phyloP scores from a whole-genome alignment of 2,113 vertebrate genomes.

The Ageneiosus marmoratus region DNA sequence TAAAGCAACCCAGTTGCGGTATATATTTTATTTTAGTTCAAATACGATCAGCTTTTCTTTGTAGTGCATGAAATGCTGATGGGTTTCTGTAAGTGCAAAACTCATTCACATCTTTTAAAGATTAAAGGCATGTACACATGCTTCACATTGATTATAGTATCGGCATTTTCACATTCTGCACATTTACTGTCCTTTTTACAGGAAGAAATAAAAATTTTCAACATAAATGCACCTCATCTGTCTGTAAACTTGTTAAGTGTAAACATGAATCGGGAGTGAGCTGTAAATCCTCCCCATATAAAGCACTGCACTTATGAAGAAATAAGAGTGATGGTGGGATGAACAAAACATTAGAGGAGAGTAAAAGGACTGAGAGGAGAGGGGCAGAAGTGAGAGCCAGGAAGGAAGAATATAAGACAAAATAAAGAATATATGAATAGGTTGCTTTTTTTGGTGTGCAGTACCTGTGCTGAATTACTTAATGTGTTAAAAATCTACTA shows the following conservation, averaged over 20 bases:
- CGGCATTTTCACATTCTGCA: slow-evolving; percentile 39
- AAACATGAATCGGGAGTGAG: neutral
- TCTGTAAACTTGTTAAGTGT: neutral
- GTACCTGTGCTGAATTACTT: neutral
- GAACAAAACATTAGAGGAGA: neutral
- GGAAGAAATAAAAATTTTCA: slow-evolving; percentile 59
- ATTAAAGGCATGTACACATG: slow-evolving; percentile 53
- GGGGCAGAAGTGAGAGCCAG: neutral
- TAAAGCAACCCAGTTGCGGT: slow-evolving; percentile 58
- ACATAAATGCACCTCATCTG: slow-evolving; percentile 31
- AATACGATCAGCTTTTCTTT: slow-evolving; percentile 30
- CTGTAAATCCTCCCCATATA: neutral
- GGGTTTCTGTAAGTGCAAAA: slow-evolving; percentile 3
- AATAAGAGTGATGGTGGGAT: neutral
- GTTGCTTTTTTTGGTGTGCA: neutral
- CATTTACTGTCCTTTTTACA: slow-evolving; percentile 61
- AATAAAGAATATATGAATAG: too few species aligned
- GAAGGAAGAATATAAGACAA: neutral
- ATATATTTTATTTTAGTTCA: slow-evolving; percentile 34
- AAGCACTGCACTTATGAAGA: neutral
- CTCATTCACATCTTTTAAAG: neutral
- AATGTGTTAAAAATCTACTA: neutral
- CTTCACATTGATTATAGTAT: slow-evolving; percentile 44
- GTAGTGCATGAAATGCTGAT: slow-evolving; percentile 46
- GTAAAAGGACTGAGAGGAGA: neutral